These are phyloP conservation scores for Drosophila hamatofila DNA, from an alignment of 2,888 invertebrate species.

Conservation along the genomic window DNA sequence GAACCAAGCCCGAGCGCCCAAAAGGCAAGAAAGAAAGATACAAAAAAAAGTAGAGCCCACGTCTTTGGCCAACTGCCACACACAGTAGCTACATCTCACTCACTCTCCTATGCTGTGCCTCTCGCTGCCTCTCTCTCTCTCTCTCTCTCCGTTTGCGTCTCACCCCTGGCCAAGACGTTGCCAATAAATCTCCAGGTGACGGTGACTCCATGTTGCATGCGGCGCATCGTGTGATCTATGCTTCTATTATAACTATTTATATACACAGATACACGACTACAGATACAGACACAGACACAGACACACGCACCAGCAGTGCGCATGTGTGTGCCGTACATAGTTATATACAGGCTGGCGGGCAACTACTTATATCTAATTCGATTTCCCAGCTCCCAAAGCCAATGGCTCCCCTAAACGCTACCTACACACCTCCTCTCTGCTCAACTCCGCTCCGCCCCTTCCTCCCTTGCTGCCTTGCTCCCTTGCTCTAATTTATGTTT, in stretches of 20 bases:
- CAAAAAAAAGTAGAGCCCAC: slow-evolving; percentile 41
- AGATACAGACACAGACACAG: slow-evolving; percentile 25
- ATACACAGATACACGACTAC: slow-evolving; percentile 43
- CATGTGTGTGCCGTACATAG: slow-evolving; percentile 41
- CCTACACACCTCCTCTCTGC: slow-evolving; percentile 17
- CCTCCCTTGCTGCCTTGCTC: slow-evolving; percentile 6
- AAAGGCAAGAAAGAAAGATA: slow-evolving; percentile 15
- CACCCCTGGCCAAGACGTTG: slow-evolving; percentile 72
- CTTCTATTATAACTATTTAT: slow-evolving; percentile 83
- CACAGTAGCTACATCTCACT: slow-evolving; percentile 34
- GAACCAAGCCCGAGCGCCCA: slow-evolving; percentile 47
- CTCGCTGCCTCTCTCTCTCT: slow-evolving; percentile 1
- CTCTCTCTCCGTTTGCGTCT: slow-evolving; percentile 29
- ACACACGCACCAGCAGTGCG: slow-evolving; percentile 36
- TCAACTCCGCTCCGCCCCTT: not conserved
- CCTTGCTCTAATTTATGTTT: slow-evolving; percentile 69
- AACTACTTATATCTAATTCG: slow-evolving; percentile 74
- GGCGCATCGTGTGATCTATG: slow-evolving; percentile 83
- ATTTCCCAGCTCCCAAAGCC: slow-evolving; percentile 41
- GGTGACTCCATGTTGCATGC: slow-evolving; percentile 83
- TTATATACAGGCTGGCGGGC: slow-evolving; percentile 23
- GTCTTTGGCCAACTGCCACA: slow-evolving; percentile 46
- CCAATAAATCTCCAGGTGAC: slow-evolving; percentile 85
- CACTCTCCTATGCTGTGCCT: not conserved
- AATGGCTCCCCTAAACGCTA: slow-evolving; percentile 22